Percentiles rank a stretch among this genome's conserved stretches.
phyloP scores from a whole-genome alignment of 2,797 vertebrate species.

The Odontamblyopus rebecca region DNA sequence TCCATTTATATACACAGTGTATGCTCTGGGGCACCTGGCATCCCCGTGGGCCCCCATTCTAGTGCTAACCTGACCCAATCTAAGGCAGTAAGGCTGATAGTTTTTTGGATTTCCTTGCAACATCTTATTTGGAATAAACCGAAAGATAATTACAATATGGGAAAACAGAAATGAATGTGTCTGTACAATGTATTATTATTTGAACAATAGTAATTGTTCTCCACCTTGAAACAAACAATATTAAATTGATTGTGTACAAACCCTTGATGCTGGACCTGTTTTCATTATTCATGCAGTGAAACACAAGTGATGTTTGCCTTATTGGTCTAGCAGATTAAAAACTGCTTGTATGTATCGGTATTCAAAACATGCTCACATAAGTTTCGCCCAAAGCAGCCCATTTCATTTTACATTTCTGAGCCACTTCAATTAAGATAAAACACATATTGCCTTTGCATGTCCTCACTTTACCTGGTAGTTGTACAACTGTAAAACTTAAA shows the following conservation, averaged over 20 bases:
- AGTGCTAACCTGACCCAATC: too few relatives aligned
- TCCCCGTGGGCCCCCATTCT: too few relatives aligned
- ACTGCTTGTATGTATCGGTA: slow-evolving; percentile 46
- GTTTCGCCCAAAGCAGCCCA: slow-evolving; percentile 62
- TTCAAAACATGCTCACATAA: slow-evolving; percentile 59
- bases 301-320: slow-evolving; percentile 57
- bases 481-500: neutral
- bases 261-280: slow-evolving; percentile 42
- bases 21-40: too few relatives aligned
- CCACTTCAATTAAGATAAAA: slow-evolving; percentile 61
- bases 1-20: too few relatives aligned
- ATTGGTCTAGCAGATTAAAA: slow-evolving; percentile 60
- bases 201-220: slow-evolving; percentile 2
- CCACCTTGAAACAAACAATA: slow-evolving; percentile 46
- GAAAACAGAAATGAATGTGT: neutral
- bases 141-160: neutral
- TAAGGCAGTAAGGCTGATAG: too few relatives aligned
- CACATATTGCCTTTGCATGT: slow-evolving; percentile 63
- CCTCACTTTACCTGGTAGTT: slow-evolving; percentile 35
- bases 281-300: slow-evolving; percentile 50
- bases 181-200: neutral
- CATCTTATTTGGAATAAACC: neutral
- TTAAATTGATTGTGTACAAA: slow-evolving; percentile 56
- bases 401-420: slow-evolving; percentile 61
- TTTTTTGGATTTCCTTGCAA: neutral